A percentile compares a stretch with the other conserved stretches of the same genome.
Conservation (phyloP, 2,797 vertebrate species). For the Rhinophrynus dorsalis region DNA sequence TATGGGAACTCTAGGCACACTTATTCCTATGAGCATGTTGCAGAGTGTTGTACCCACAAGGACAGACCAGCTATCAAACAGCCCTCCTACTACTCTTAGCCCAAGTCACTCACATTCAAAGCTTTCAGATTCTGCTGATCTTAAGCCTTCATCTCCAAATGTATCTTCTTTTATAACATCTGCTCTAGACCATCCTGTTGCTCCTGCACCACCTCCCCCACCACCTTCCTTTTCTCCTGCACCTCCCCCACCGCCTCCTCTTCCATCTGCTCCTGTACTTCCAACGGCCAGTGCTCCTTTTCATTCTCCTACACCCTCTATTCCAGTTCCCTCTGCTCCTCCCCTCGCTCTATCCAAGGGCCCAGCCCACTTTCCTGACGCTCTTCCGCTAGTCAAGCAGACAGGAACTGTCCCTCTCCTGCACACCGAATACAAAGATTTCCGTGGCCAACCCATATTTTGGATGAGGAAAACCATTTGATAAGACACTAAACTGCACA, state of each 20-base stretch:
- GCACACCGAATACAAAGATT: constrained; percentile 78
- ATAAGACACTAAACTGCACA: no score
- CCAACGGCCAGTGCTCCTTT: not conserved
- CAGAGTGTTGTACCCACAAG: constrained; percentile 50
- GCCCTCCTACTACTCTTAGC: not conserved
- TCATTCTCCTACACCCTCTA: constrained; percentile 10
- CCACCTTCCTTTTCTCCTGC: not conserved
- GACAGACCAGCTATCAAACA: not conserved
- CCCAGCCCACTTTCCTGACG: not conserved
- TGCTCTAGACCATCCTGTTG: not conserved
- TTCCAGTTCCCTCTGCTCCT: not conserved
- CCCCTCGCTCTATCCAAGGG: not conserved
- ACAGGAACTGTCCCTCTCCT: constrained; percentile 62
- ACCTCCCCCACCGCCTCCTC: not conserved
- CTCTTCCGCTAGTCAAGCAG: constrained; percentile 2
- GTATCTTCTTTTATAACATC: not conserved
- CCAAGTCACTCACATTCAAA: not conserved
- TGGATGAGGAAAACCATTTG: constrained; percentile 96
- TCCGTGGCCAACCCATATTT: constrained; percentile 81
- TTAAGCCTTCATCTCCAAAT: no score
- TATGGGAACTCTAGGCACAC: constrained; percentile 71
- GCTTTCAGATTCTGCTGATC: not conserved
- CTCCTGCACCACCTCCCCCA: not conserved
- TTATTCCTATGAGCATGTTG: constrained; percentile 74
- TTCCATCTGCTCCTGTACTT: not conserved